These are phyloP conservation scores for Mormyrus hasselquistii DNA, from an alignment of 2,797 vertebrate species.

Conservation along the genomic window DNA sequence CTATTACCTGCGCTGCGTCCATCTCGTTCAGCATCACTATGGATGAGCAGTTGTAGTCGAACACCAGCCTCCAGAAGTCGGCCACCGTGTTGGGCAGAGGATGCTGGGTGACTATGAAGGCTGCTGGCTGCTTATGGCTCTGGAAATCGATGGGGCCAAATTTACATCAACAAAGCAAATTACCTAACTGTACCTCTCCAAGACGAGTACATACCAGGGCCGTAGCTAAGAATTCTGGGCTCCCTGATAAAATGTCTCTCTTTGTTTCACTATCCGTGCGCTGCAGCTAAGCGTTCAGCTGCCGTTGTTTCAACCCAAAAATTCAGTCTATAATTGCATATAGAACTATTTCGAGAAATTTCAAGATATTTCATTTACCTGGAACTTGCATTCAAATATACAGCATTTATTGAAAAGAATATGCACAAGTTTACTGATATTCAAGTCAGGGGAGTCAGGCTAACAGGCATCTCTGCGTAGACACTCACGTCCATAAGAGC, in stretches of 20 bases:
- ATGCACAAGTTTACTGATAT: background rate
- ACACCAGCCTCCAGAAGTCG: conserved; percentile 97
- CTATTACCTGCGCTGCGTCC: conserved; percentile 81
- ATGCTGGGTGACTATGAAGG: conserved; percentile 96
- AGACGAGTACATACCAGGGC: background rate
- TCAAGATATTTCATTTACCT: background rate
- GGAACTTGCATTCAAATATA: background rate
- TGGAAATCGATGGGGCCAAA: conserved; percentile 55
- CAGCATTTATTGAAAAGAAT: background rate
- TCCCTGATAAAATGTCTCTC: background rate
- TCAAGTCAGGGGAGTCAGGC: background rate
- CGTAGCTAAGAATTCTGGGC: background rate
- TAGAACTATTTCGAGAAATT: background rate
- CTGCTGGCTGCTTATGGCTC: conserved; percentile 97
- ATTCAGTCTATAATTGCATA: background rate
- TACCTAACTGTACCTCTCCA: background rate
- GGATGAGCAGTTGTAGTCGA: conserved; percentile 95
- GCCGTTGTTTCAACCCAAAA: background rate
- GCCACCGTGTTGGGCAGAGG: conserved; percentile 91
- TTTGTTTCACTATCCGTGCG: background rate
- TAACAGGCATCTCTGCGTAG: background rate
- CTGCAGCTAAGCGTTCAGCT: background rate
- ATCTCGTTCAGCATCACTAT: conserved; percentile 97
- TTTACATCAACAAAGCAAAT: background rate
- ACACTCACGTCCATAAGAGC: conserved; percentile 89